A percentile compares a stretch with the other conserved stretches of the same genome.
Conservation (phyloP, 2,797 vertebrate genomes). For the Notoglanidium macrostoma region DNA sequence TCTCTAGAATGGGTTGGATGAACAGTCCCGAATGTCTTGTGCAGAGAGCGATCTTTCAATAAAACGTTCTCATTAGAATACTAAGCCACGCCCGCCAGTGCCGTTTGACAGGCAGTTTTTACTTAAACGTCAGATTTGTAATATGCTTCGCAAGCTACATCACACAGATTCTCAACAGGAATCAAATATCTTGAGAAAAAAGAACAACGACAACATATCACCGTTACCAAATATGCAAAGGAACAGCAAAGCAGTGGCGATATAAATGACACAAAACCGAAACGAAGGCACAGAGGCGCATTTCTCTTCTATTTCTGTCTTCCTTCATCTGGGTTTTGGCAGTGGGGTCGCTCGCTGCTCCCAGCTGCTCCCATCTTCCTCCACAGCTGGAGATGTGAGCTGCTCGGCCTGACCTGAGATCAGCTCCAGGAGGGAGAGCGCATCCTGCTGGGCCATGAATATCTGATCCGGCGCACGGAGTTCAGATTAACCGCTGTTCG, state of each 20-base stretch:
- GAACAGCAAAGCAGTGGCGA: constrained; percentile 3
- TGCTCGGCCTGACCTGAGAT: constrained; percentile 38
- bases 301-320: constrained; percentile 30
- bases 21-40: background rate
- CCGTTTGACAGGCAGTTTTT: background rate
- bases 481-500: constrained; percentile 52
- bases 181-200: background rate
- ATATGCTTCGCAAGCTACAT: background rate
- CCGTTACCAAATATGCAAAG: constrained; percentile 15
- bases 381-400: constrained; percentile 42
- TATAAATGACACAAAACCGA: constrained; percentile 9
- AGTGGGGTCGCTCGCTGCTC: constrained; percentile 17
- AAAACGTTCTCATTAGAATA: background rate
- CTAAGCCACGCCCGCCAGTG: background rate
- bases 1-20: background rate
- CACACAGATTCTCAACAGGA: background rate
- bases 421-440: constrained; percentile 28
- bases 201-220: background rate
- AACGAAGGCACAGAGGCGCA: background rate
- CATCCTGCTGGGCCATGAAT: constrained; percentile 50
- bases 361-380: constrained; percentile 33
- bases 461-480: constrained; percentile 44
- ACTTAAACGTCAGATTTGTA: background rate
- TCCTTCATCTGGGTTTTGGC: constrained; percentile 36
- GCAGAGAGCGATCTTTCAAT: background rate